phyloP scores from a whole-genome alignment of 2,888 invertebrate species.

The Xestia c-nigrum region DNA sequence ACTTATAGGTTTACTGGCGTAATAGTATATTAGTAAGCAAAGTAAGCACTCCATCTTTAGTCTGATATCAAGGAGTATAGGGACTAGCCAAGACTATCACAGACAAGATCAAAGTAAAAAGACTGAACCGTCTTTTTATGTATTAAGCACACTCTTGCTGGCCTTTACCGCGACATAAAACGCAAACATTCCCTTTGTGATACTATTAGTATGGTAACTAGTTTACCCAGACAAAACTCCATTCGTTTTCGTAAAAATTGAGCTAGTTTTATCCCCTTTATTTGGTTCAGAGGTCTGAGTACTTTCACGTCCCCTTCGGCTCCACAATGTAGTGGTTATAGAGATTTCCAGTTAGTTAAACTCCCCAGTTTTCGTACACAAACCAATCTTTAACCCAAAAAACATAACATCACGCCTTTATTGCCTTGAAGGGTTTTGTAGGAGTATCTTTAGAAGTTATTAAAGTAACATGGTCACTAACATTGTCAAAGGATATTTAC shows the following conservation, averaged over 20 bases:
- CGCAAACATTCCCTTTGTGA: neutral
- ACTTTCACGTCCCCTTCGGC: slow-evolving; percentile 33
- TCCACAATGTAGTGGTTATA: slow-evolving; percentile 40
- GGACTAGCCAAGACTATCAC: neutral
- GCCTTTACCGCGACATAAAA: neutral
- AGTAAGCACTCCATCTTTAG: neutral
- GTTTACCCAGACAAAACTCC: slow-evolving; percentile 25
- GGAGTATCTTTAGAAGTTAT: neutral
- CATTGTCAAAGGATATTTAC: neutral
- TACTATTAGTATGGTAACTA: slow-evolving; percentile 23
- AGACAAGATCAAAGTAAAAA: neutral
- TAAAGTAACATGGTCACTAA: neutral
- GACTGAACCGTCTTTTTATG: neutral
- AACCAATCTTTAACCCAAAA: slow-evolving; percentile 23
- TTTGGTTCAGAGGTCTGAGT: slow-evolving; percentile 36
- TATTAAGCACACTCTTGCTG: neutral
- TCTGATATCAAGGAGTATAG: neutral
- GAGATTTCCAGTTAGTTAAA: slow-evolving; percentile 57
- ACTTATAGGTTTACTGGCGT: neutral
- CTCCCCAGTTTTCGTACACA: slow-evolving; percentile 28
- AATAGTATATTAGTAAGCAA: neutral
- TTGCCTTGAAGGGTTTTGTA: neutral
- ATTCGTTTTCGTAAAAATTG: slow-evolving; percentile 39
- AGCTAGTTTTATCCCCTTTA: slow-evolving; percentile 45
- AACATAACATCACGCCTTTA: neutral